Evolutionary conservation across 2,888 invertebrate genomes (phyloP), one percentile per base, ranked within the genome.

Genomic region (Cepaea hortensis): DNA sequence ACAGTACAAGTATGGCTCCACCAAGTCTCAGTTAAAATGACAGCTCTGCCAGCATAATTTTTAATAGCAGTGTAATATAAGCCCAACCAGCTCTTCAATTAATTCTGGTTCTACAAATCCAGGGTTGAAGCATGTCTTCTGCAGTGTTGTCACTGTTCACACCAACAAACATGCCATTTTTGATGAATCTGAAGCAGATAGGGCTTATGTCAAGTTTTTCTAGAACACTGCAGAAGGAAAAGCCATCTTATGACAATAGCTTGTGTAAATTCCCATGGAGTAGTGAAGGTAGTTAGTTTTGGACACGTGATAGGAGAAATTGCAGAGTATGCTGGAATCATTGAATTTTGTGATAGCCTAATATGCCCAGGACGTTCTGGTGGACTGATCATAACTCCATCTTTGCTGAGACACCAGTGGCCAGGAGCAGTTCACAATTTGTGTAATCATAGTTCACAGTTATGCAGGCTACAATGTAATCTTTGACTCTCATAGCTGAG

Each of bases 321-420:
- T 6, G 20, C n/a, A 20, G 83, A 86, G 20, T 35, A 13, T 23
- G 55, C 18, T 15, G 68, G 77, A 62, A 55, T 86, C 7, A 61
- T 83, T 55, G 83, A 86, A 77, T 86, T 83, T 46, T 86, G 83
- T 79, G 79, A 83, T 83, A 76, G 83, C n/a, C 61, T 79, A 13
- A 86, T 83, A 9, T 86, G 86, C 70, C 86, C 86, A 61, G 86
- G 86, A 62, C 72, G 86, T 81, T 86, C 86, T 20, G 86, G 86
- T 70, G 86, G 86, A 9, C 72, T 86, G 13, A 76, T 86, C 23
- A 86, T 86, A 23, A 86, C 86, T 55, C 86, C 86, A 70, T 76
- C 76, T n/a, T 55, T 86, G 62, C 79, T 86, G 15, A 20, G 82
- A 72, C 72, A 83, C 7, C 86, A 86, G 86, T 86, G 86, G 86